Evolutionary conservation across 2,888 invertebrate genomes (phyloP).

Genomic region (Ichneumoninae sp.): DNA sequence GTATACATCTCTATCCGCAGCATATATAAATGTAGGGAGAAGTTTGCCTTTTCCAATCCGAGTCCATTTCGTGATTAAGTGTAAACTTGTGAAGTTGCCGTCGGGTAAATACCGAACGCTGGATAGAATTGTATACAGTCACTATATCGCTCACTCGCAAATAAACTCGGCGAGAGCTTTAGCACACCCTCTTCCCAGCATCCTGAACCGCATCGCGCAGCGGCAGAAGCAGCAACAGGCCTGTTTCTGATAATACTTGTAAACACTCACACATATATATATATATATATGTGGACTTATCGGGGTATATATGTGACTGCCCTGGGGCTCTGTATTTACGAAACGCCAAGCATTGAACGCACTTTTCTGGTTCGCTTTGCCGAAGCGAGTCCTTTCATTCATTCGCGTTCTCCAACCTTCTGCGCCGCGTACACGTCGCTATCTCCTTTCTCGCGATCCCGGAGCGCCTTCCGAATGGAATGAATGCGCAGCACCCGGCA

Average conservation of each 20-base stretch:
- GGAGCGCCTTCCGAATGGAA: slow-evolving; percentile 17
- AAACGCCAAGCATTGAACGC: slow-evolving; percentile 40
- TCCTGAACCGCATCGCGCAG: slow-evolving; percentile 11
- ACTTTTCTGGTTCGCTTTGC: neutral
- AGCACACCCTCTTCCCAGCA: slow-evolving; percentile 48
- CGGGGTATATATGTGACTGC: slow-evolving; percentile 14
- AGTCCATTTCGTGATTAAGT: slow-evolving; percentile 84
- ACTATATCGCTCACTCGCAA: slow-evolving; percentile 37
- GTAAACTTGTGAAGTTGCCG: slow-evolving; percentile 79
- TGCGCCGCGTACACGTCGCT: neutral
- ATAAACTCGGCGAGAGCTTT: slow-evolving; percentile 55
- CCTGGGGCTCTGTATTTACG: slow-evolving; percentile 45
- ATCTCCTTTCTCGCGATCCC: slow-evolving; percentile 11
- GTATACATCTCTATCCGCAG: slow-evolving; percentile 3
- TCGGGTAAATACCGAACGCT: slow-evolving; percentile 61
- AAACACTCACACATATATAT: neutral
- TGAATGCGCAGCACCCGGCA: slow-evolving; percentile 17
- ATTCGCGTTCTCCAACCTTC: slow-evolving; percentile 37
- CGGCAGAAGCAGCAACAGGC: slow-evolving; percentile 46
- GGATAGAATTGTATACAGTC: slow-evolving; percentile 39
- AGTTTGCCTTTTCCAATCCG: slow-evolving; percentile 81
- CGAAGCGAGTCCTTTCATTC: slow-evolving; percentile 33
- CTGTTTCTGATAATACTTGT: slow-evolving; percentile 21
- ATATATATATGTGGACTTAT: neutral
- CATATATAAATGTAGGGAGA: slow-evolving; percentile 51